Evolutionary conservation across 2,113 vertebrate genomes (phyloP), one percentile per base, ranked within the genome.

Genomic region (Nanorana parkeri): DNA sequence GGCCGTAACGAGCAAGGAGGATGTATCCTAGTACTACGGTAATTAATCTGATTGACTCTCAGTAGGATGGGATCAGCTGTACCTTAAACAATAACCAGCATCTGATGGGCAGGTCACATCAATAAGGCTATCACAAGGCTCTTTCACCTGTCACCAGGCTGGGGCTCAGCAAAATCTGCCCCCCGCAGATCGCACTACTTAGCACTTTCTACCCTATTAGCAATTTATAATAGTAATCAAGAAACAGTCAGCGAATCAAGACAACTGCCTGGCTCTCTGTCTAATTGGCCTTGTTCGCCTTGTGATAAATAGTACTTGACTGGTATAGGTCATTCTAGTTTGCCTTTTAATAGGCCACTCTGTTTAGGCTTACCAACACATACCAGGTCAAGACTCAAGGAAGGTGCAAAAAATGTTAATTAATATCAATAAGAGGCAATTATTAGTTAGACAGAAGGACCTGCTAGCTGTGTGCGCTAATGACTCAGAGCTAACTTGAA

Each of bases 391-490:
- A 91, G 94, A 96, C 90, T 2, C 87, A 96, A 92, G 93, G 91
- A 94, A 96, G 94, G 97, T 96, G 96, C 94, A 95, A 95, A 99
- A 96, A 98, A 97, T 96, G 96, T 97, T 99, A 99, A 99, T 99
- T 99, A 99, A 99, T 99, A 99, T 99, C 98, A 98, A 99, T 99
- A 98, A 99, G 98, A 95, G 96, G 95, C 96, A 97, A 99, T 99
- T 99, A 99, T 99, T 98, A 97, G 96, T 96, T 96, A 98, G 97
- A 98, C 97, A 98, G 97, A 98, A 95, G 95, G 96, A 98, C 97
- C 95, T 93, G 95, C 95, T 96, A 96, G 93, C 94, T 95, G 95
- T 86, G 94, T 96, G 96, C 94, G 96, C 96, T 97, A 98, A 97
- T 95, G 96, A 96, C 96, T 96, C 94, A 86, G 92, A 95, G 95